phyloP scores from a whole-genome alignment of 92 coral and sea anemone genomes.

The Zoanthus gigantus region DNA sequence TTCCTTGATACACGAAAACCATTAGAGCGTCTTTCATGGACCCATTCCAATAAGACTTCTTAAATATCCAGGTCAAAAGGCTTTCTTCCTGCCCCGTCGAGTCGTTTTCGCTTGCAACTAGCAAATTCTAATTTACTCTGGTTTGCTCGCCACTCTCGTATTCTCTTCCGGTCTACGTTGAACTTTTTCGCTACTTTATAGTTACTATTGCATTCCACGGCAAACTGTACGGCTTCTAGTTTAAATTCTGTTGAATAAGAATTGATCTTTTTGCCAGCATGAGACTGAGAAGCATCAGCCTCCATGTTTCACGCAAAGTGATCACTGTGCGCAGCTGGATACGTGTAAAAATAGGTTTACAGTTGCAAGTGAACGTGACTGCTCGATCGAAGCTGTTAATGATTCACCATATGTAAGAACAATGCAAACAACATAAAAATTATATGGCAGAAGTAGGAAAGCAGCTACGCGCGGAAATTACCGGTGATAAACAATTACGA shows the following conservation, averaged over 20 bases:
- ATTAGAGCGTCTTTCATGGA: slow-evolving; percentile 22
- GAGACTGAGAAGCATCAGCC: slow-evolving; percentile 66
- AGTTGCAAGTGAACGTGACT: slow-evolving; percentile 37
- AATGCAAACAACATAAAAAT: slow-evolving; percentile 29
- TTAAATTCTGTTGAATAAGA: slow-evolving; percentile 56
- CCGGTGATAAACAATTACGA: slow-evolving; percentile 50
- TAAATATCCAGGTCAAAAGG: slow-evolving; percentile 49
- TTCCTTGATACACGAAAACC: slow-evolving; percentile 57
- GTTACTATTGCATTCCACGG: slow-evolving; percentile 58
- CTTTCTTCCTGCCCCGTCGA: slow-evolving; percentile 48
- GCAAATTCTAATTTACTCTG: slow-evolving; percentile 37
- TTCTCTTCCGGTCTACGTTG: slow-evolving; percentile 59
- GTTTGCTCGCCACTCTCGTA: slow-evolving; percentile 44
- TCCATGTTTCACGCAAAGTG: slow-evolving; percentile 43
- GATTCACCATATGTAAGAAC: slow-evolving; percentile 48
- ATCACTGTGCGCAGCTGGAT: slow-evolving; percentile 28
- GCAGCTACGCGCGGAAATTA: slow-evolving; percentile 17
- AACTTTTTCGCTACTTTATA: slow-evolving; percentile 27
- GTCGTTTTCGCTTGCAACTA: slow-evolving; percentile 30
- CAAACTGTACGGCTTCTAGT: slow-evolving; percentile 65
- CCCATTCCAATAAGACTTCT: slow-evolving; percentile 49
- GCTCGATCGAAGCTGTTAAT: slow-evolving; percentile 38
- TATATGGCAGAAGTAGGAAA: slow-evolving; percentile 32
- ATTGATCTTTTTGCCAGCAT: slow-evolving; percentile 4
- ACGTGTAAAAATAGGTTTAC: slow-evolving; percentile 30